Evolutionary conservation across 1,140 invertebrate species (phyloP), one percentile per base, ranked within the genome.

Genomic region (Leptinotarsa undecemlineata): DNA sequence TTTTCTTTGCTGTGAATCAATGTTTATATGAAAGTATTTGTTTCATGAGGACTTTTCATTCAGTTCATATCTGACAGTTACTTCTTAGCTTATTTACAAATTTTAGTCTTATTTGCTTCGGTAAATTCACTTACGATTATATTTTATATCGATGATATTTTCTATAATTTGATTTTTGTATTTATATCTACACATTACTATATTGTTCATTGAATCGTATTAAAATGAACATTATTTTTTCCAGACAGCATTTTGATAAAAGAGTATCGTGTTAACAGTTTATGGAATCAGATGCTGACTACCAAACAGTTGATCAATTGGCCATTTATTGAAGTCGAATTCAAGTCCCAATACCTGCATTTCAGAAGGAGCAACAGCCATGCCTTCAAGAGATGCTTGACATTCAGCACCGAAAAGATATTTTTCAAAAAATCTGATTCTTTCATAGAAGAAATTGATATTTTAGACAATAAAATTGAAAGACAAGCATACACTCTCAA

Each of bases 241-340:
- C 14, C 47, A 72, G 71, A 64, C 14, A n/a, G 33, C n/a, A 19
- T 72, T 64, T 48, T 72, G 15, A 13, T 72, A 15, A 63, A 64
- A 23, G 60, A 72, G 19, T 72, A 72, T 19, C 42, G 15, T 4
- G 62, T 64, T 17, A 63, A 60, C 33, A 63, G 5, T 14, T 47
- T 47, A 64, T 72, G 60, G 71, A 20, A n/a, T 26, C 47, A 42
- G 23, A 66, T 14, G 11, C 67, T 79, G 21, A 75, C 64, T 20
- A 60, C 68, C 20, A 74, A 73, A 51, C 78, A 79, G 51, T 19
- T 79, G 48, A 73, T 75, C 19, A 75, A 74, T 15, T 79, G 78
- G 78, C 78, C 78, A 57, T 62, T 73, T 48, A 68, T 79, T 19
- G 78, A 72, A 21, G 68, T 77, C 6, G 73, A 79, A 71, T 23